Conservation (phyloP, 2,888 invertebrate species). For the Gymnoscelis rufifasciata region DNA sequence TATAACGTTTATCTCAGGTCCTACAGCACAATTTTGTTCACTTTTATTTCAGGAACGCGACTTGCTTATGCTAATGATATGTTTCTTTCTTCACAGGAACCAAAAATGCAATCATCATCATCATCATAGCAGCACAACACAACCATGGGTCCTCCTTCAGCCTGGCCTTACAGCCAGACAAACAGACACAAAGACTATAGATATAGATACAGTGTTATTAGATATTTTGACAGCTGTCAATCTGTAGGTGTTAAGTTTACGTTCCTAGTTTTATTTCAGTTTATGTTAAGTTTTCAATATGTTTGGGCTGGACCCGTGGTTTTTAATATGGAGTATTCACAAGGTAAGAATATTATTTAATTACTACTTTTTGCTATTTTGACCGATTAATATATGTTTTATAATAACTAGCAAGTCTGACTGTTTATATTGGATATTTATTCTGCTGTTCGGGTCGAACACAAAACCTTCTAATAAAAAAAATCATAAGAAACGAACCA, state of each 20-base stretch:
- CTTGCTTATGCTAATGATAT: too few species aligned
- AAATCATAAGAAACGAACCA: too few species aligned
- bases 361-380: too few species aligned
- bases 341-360: too few species aligned
- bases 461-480: too few species aligned
- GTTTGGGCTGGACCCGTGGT: constrained; percentile 64
- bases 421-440: too few species aligned
- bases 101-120: constrained; percentile 43
- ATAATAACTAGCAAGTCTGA: too few species aligned
- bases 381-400: too few species aligned
- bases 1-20: too few species aligned
- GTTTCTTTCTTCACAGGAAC: constrained; percentile 48
- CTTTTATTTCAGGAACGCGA: too few species aligned
- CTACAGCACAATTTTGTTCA: too few species aligned
- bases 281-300: constrained; percentile 48
- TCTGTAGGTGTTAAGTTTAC: constrained; percentile 56
- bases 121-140: constrained; percentile 42
- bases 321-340: constrained; percentile 65
- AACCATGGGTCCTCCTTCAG: constrained; percentile 61
- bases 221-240: constrained; percentile 46
- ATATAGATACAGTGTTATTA: constrained; percentile 37
- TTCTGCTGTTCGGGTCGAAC: too few species aligned
- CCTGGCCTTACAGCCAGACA: constrained; percentile 54
- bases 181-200: constrained; percentile 27
- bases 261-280: constrained; percentile 53